A percentile compares a stretch with the other conserved stretches of the same genome.
Conservation (phyloP, 1,140 invertebrate species). For the Heliconius nattereri region DNA sequence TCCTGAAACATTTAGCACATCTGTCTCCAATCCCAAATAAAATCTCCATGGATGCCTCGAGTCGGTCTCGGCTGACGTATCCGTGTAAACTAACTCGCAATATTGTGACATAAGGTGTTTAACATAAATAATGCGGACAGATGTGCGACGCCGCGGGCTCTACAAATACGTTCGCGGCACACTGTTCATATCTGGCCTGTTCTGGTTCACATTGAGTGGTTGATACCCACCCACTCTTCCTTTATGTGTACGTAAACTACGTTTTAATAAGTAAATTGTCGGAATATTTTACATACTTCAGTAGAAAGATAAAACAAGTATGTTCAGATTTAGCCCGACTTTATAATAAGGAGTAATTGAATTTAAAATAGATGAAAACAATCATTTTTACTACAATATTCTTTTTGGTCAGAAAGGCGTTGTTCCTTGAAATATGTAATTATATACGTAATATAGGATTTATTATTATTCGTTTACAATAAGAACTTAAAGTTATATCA, state of each 20-base stretch:
- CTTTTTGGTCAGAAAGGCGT: neutral
- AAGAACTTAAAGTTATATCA: neutral
- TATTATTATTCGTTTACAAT: neutral
- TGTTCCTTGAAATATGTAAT: no score
- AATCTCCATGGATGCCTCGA: constrained; percentile 55
- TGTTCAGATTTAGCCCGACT: neutral
- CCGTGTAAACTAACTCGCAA: constrained; percentile 70
- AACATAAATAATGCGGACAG: constrained; percentile 81
- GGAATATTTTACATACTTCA: neutral
- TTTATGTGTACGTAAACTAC: neutral
- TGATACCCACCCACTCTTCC: constrained; percentile 10
- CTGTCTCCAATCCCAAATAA: constrained; percentile 55
- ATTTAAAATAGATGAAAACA: neutral
- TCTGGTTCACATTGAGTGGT: constrained; percentile 22
- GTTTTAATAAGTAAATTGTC: neutral
- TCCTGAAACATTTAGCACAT: constrained; percentile 9
- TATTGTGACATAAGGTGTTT: constrained; percentile 81
- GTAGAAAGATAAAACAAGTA: neutral
- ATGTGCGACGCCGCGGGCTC: constrained; percentile 73
- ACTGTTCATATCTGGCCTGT: constrained; percentile 50
- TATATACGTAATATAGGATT: no score
- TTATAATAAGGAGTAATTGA: neutral
- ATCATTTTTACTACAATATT: neutral
- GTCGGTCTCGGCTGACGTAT: constrained; percentile 35
- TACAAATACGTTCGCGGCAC: constrained; percentile 72